Base-by-base conservation (phyloP, 37 sponge, comb jelly and placozoan genomes). In the Chondrilla cf. caribensis region DNA sequence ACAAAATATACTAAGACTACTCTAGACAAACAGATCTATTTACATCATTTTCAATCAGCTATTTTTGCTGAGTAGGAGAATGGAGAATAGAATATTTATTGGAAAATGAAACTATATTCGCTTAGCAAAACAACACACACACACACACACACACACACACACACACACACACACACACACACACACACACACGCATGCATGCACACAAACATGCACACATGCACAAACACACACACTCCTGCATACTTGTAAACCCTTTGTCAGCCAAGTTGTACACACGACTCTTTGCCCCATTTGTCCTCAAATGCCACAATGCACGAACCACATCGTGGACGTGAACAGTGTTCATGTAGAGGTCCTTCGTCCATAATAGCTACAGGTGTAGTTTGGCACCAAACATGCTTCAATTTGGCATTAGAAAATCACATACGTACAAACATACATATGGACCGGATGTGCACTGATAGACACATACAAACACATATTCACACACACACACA, bases 291-390 rank as follows among this genome's bases (percentile, higher is more conserved):
- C 89, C 91, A 25, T 76, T 42, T 11, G 77, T 57, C 2, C 70
- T 51, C 21, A 98, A 79, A 57, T 92, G 93, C 93, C 95, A 94
- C 2, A 93, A 57, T 22, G 93, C 99, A 19, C 89, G 75, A 37
- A 88, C 87, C 37, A 96, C 93, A 81, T 99, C 99, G 28, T 31
- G 64, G 3, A 99, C 95, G 70, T 99, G 99, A 1, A 99, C 97
- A 3, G 97, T 96, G 79, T 99, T 96, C 87, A 99, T 94, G 6
- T 28, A 67, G 67, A 99, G 84, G 32, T 94, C 92, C 83, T 94
- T 92, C 18, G 88, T 90, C 99, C 99, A 99, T 35, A 99, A 84
- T 76, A 99, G 75, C 95, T 89, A 58, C 37, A 76, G 37, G 24
- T 18, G n/a, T n/a, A n/a, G 18, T 21, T 4, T 39, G 39, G 17